phyloP scores from a whole-genome alignment of 1,140 invertebrate species.

The Micrasema minimum region DNA sequence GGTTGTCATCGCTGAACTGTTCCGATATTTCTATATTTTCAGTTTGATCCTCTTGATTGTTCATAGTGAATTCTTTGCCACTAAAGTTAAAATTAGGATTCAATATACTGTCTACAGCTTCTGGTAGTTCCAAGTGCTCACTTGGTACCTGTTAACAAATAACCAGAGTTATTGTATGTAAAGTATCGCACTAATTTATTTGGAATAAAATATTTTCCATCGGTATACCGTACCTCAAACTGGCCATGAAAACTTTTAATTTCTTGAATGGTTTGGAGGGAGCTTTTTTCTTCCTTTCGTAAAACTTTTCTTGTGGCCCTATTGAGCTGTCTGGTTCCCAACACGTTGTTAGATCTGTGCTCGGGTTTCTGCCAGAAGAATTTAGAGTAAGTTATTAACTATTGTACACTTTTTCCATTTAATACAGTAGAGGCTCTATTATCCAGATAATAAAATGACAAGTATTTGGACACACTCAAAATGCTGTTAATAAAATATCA shows the following conservation, averaged over 20 bases:
- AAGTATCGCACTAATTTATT: too few species aligned
- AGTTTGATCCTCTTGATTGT: constrained; percentile 56
- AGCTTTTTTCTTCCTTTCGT: constrained; percentile 35
- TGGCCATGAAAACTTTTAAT: constrained; percentile 38
- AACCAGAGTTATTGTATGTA: not conserved
- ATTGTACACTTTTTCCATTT: too few species aligned
- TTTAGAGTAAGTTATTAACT: too few species aligned
- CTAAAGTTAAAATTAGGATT: constrained; percentile 56
- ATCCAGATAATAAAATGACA: too few species aligned
- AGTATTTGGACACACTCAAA: too few species aligned
- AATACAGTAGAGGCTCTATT: too few species aligned
- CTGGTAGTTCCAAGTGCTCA: constrained; percentile 60
- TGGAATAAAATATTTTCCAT: not conserved
- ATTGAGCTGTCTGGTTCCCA: constrained; percentile 30
- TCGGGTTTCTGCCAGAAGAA: constrained; percentile 19
- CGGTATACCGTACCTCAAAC: constrained; percentile 16
- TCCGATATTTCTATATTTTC: constrained; percentile 53
- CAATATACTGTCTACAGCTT: constrained; percentile 63
- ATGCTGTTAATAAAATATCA: too few species aligned
- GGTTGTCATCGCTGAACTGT: constrained; percentile 37
- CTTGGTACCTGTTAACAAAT: constrained; percentile 56
- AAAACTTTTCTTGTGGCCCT: constrained; percentile 32
- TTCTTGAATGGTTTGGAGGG: constrained; percentile 32
- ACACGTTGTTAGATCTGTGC: constrained; percentile 3
- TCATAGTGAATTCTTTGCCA: constrained; percentile 56